phyloP scores from a whole-genome alignment of 2,888 invertebrate species.

The Hyppa rectilinea region DNA sequence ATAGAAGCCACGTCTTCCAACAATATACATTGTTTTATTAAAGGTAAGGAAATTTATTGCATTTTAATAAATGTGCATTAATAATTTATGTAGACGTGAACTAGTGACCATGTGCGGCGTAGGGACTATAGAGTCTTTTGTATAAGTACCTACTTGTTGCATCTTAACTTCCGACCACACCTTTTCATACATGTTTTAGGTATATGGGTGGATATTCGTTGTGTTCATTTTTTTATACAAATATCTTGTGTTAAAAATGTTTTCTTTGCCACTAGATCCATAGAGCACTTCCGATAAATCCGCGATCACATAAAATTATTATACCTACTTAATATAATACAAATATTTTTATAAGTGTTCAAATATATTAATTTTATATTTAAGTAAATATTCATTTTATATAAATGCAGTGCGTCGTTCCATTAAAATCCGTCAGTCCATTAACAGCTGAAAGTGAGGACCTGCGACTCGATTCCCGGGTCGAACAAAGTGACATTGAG shows the following conservation, averaged over 20 bases:
- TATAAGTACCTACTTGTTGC: not conserved
- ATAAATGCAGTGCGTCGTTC: too few relatives aligned
- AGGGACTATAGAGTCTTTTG: not conserved
- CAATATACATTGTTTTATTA: not conserved
- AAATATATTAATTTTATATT: too few relatives aligned
- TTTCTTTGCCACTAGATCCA: too few relatives aligned
- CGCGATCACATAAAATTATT: too few relatives aligned
- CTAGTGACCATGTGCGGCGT: not conserved
- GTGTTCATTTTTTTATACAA: not conserved
- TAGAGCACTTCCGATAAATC: too few relatives aligned
- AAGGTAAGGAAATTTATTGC: constrained; percentile 33
- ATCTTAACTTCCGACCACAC: not conserved
- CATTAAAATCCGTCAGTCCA: too few relatives aligned
- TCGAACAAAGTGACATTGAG: not conserved
- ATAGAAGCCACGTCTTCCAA: not conserved
- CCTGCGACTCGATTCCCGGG: too few relatives aligned
- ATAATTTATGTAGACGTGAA: not conserved
- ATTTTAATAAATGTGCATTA: not conserved
- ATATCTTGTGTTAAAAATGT: not conserved
- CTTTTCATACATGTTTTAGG: not conserved
- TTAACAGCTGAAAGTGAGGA: too few relatives aligned
- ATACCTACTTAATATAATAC: too few relatives aligned
- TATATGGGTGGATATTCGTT: too few relatives aligned
- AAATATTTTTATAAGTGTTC: too few relatives aligned
- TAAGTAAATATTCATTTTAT: too few relatives aligned